Percentiles rank a stretch among this genome's conserved stretches.
Conservation (phyloP, 2,113 vertebrate genomes). For the Gnathonemus longibarbis region DNA sequence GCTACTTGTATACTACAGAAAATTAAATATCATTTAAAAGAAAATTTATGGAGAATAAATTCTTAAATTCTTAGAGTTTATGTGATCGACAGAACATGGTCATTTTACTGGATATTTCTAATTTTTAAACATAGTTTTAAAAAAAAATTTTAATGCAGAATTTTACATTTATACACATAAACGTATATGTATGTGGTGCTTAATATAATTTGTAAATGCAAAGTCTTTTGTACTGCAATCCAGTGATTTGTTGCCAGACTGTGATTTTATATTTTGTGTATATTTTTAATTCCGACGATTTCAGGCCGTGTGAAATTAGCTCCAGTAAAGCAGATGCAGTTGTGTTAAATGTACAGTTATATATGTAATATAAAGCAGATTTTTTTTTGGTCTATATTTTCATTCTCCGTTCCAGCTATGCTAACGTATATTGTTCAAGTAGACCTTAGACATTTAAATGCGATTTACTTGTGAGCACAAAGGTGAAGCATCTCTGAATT, state of each 20-base stretch:
- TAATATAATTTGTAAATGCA: neutral
- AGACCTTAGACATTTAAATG: neutral
- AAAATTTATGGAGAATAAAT: neutral
- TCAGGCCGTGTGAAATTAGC: neutral
- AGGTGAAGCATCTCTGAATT: neutral
- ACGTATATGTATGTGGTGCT: neutral
- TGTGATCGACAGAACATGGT: neutral
- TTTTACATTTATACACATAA: neutral
- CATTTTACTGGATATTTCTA: neutral
- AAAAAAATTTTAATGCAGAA: neutral
- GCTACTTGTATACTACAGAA: neutral
- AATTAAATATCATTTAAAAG: neutral
- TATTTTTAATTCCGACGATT: neutral
- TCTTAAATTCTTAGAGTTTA: neutral
- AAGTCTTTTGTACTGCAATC: neutral
- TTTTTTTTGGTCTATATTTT: neutral
- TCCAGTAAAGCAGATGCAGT: neutral
- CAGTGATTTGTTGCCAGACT: neutral
- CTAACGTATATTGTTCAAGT: neutral
- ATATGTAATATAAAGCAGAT: neutral
- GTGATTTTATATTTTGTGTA: neutral
- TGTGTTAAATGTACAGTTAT: neutral
- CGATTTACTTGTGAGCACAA: neutral
- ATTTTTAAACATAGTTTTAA: neutral
- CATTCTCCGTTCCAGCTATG: neutral